These are phyloP conservation scores for Lates japonicus DNA, from an alignment of 2,797 vertebrate species.

Conservation along the genomic window DNA sequence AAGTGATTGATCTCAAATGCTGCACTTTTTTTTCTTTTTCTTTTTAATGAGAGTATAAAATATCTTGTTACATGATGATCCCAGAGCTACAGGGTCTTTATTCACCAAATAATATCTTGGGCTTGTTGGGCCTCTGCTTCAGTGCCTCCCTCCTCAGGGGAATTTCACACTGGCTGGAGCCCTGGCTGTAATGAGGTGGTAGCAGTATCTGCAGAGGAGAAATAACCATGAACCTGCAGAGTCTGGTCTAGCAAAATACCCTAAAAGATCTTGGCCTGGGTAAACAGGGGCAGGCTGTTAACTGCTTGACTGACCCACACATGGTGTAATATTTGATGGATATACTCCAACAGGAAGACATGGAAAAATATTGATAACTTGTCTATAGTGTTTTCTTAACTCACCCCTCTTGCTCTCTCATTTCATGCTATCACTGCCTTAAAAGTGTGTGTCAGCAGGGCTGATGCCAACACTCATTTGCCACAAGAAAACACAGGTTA, in stretches of 20 bases:
- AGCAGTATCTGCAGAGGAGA: constrained; percentile 56
- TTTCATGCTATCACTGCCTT: too few relatives aligned
- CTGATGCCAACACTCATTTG: background rate
- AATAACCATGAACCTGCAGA: constrained; percentile 46
- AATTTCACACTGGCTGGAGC: constrained; percentile 57
- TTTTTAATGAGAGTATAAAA: constrained; percentile 54
- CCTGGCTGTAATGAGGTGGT: constrained; percentile 71
- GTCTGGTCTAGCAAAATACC: constrained; percentile 50
- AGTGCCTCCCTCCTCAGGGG: constrained; percentile 56
- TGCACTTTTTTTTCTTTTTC: background rate
- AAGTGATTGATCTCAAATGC: constrained; percentile 39
- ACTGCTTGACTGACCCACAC: constrained; percentile 38
- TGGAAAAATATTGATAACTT: constrained; percentile 4
- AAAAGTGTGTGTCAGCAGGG: background rate
- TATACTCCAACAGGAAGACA: constrained; percentile 5
- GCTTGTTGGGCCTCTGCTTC: constrained; percentile 63
- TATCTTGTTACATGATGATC: constrained; percentile 61
- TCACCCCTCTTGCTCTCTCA: background rate
- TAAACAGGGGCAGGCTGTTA: constrained; percentile 51
- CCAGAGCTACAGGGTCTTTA: constrained; percentile 61
- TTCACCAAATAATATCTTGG: constrained; percentile 66
- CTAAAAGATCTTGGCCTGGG: constrained; percentile 34
- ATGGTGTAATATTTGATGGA: constrained; percentile 19
- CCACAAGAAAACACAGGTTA: background rate
- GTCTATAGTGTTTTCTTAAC: background rate